Percentiles rank a stretch among this genome's conserved stretches.
Evolutionary conservation across 2,797 vertebrate species (phyloP).

Genomic region (Acanthis flammea): DNA sequence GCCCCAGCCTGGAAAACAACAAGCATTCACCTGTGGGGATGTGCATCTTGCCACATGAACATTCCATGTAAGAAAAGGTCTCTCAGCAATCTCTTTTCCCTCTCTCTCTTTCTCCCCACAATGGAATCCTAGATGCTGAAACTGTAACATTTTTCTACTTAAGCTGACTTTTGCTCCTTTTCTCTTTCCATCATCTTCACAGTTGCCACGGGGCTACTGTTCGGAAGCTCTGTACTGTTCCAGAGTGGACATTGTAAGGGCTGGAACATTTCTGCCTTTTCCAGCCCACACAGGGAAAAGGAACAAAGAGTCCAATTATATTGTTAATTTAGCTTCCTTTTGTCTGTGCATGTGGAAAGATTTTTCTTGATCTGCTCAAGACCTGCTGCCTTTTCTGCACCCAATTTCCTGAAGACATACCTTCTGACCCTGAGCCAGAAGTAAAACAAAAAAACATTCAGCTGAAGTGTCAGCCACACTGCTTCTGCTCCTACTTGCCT

Average conservation of each 20-base stretch:
- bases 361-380: not conserved
- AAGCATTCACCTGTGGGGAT: not conserved
- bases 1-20: not conserved
- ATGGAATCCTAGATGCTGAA: not conserved
- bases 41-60: not conserved
- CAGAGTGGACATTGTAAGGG: not conserved
- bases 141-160: not conserved
- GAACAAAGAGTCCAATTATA: not conserved
- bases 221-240: not conserved
- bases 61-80: not conserved
- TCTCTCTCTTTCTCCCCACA: not conserved
- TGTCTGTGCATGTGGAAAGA: rapidly evolving
- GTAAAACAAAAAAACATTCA: not conserved
- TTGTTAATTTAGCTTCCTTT: not conserved
- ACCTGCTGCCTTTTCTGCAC: not conserved
- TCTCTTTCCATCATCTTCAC: not conserved
- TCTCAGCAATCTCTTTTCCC: not conserved
- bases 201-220: not conserved
- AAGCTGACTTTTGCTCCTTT: not conserved
- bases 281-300: not conserved
- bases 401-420: not conserved
- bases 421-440: not conserved
- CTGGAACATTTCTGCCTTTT: not conserved
- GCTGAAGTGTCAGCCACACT: not conserved
- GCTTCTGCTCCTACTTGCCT: not conserved